phyloP scores from a whole-genome alignment of 2,797 vertebrate genomes.

The Smutsia temminckii region DNA sequence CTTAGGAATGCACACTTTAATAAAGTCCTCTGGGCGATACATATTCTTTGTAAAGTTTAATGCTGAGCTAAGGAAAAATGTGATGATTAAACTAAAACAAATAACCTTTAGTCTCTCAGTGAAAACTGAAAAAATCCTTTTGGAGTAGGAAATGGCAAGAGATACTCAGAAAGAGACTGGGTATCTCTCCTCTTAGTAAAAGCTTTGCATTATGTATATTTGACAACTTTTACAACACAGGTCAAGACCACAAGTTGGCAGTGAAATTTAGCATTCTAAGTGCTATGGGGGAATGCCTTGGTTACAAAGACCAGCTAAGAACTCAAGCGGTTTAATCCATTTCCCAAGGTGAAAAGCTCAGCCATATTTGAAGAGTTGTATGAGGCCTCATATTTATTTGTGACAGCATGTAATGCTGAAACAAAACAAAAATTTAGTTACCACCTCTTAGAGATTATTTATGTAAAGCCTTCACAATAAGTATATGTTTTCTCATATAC shows the following conservation, averaged over 20 bases:
- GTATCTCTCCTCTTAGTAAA: neutral
- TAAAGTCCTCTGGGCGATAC: neutral
- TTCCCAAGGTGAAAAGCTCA: slow-evolving; percentile 3
- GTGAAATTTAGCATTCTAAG: slow-evolving; percentile 42
- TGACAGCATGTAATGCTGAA: neutral
- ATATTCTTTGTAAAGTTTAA: neutral
- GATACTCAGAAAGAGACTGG: neutral
- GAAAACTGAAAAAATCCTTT: neutral
- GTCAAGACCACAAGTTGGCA: neutral
- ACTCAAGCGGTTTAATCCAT: neutral
- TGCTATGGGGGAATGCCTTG: neutral
- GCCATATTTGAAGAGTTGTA: neutral
- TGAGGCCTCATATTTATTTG: neutral
- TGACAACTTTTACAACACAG: neutral
- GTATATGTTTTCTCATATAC: neutral
- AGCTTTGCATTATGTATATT: neutral
- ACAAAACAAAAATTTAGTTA: slow-evolving; percentile 4
- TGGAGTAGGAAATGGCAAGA: neutral
- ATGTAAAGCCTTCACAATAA: neutral
- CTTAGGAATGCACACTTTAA: neutral
- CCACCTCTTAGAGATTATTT: neutral
- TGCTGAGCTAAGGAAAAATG: neutral
- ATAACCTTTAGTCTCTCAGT: neutral
- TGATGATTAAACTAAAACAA: slow-evolving; percentile 32
- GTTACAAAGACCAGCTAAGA: neutral